A percentile compares a stretch with the other conserved stretches of the same genome.
These are phyloP conservation scores for Drosophila seclusa DNA, from an alignment of 2,888 invertebrate species.

Conservation along the genomic window DNA sequence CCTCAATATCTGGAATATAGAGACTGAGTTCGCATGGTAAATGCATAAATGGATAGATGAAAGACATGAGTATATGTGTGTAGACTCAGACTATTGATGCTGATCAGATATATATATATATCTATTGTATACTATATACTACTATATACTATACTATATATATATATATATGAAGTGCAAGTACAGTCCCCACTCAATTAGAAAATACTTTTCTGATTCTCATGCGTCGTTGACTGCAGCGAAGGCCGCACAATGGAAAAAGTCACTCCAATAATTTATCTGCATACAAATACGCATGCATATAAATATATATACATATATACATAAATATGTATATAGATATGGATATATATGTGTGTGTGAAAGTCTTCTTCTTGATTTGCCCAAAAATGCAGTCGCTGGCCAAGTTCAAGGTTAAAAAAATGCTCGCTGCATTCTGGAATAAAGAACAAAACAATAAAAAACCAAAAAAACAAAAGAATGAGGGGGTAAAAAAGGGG, in stretches of 20 bases:
- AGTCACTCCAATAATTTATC: background rate
- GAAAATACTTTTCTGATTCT: background rate
- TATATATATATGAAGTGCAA: background rate
- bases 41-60: too few species aligned
- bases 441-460: constrained; percentile 1
- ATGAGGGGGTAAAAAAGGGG: background rate
- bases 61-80: too few species aligned
- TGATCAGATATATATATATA: too few species aligned
- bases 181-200: background rate
- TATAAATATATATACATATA: background rate
- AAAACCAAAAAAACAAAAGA: constrained; percentile 1
- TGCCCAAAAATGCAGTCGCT: constrained; percentile 31
- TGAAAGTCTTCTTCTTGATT: background rate
- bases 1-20: too few species aligned
- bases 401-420: constrained; percentile 66
- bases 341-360: background rate
- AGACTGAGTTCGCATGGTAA: too few species aligned
- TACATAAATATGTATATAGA: background rate
- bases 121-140: too few species aligned
- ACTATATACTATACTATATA: too few species aligned
- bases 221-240: background rate
- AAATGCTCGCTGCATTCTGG: constrained; percentile 35
- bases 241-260: background rate
- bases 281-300: background rate
- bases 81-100: too few species aligned